Evolutionary conservation across 2,888 invertebrate species (phyloP).

Genomic region (Axea sp.): DNA sequence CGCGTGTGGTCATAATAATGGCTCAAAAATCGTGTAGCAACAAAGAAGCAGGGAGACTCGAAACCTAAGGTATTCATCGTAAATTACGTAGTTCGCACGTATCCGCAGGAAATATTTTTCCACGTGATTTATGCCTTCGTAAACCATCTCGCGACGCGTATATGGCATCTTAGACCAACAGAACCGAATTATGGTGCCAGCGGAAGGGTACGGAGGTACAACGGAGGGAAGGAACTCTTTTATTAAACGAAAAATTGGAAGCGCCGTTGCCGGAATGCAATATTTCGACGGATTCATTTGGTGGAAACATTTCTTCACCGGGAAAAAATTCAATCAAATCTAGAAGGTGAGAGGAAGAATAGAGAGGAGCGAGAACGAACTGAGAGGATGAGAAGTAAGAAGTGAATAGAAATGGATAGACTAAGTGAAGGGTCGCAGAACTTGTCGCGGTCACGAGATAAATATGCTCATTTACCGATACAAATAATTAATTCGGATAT

Average conservation of each 20-base stretch:
- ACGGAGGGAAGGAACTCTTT: constrained; percentile 71
- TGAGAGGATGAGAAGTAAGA: constrained; percentile 45
- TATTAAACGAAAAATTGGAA: constrained; percentile 79
- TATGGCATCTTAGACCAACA: constrained; percentile 62
- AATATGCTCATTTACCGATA: constrained; percentile 31
- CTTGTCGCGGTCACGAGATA: constrained; percentile 25
- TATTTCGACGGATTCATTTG: constrained; percentile 80
- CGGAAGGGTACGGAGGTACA: constrained; percentile 61
- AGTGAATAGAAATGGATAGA: constrained; percentile 51
- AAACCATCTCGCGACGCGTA: constrained; percentile 62
- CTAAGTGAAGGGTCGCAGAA: constrained; percentile 32
- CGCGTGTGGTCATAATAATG: constrained; percentile 6
- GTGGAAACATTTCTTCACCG: constrained; percentile 78
- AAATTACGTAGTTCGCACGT: constrained; percentile 61
- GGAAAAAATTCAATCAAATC: constrained; percentile 79
- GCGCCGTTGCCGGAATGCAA: constrained; percentile 78
- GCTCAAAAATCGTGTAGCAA: constrained; percentile 23
- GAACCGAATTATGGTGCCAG: constrained; percentile 57
- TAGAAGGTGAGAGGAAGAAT: constrained; percentile 66
- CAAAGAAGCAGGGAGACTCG: constrained; percentile 27
- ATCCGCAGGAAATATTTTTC: constrained; percentile 61
- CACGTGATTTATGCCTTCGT: constrained; percentile 62
- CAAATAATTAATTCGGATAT: constrained; percentile 33
- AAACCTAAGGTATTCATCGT: constrained; percentile 56
- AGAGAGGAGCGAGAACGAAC: constrained; percentile 50